Base-by-base conservation (phyloP, 1,140 invertebrate species). In the Spodoptera litura region DNA sequence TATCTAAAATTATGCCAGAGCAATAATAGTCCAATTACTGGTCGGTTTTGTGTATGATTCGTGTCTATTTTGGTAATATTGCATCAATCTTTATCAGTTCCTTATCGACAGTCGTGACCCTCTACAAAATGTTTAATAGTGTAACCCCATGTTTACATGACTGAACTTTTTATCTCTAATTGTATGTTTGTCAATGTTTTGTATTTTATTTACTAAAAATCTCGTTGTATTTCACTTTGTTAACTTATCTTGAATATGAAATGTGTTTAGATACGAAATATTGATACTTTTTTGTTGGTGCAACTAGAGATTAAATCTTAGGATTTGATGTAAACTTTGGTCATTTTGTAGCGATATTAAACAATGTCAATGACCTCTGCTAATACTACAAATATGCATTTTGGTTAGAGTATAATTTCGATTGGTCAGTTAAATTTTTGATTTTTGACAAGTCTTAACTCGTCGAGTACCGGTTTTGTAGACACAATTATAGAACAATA, bases 61-160 rank as follows among this genome's bases (percentile, higher is more conserved):
- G 49, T 52, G 27, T 68, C 75, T 77, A 77, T 77, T 80, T 78
- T 53, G 77, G 78, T 76, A 64, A 52, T 38, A 55, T 44, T 78
- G 58, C 78, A 77, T 79, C 52, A 53, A 64, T 4, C 5, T 52
- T 75, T 81, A 83, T 83, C 82, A 51, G 8, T 9, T 25, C 66
- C 56, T 78, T 84, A 82, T 84, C 80, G 61, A 6, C 64, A 44
- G 83, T 84, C 80, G 56, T 55, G 80, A 84, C 83, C 80, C 78
- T 64, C 73, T 49, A 75, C 73, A 72, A 61, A 83, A 75, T 70
- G 64, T 73, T 4, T 38, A 73, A 73, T 44, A 72, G 15, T 59
- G 56, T 53, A 72, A 44, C 53, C 31, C 20, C 31, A 12, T 73
- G 55, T 49, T 58, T 73, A 73, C 71, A 74, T 61, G 10, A n/a